These are phyloP conservation scores for Spicauda simplicius DNA, from an alignment of 2,888 invertebrate genomes.

Conservation along the genomic window DNA sequence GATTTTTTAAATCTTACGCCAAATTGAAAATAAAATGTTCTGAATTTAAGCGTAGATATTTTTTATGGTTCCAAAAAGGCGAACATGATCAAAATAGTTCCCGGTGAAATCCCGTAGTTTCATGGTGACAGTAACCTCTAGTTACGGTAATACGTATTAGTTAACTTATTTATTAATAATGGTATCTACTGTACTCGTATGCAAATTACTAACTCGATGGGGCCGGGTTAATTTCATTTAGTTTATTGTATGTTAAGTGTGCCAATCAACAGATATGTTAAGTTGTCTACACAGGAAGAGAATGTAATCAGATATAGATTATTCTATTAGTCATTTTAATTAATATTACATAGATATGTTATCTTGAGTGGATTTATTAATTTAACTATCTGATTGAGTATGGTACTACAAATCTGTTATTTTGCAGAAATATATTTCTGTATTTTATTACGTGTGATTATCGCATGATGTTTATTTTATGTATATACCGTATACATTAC, in stretches of 20 bases:
- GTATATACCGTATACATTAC: too few relatives aligned
- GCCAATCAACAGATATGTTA: conserved; percentile 14
- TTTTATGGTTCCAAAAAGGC: too few relatives aligned
- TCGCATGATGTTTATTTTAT: too few relatives aligned
- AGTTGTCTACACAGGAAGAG: conserved; percentile 13
- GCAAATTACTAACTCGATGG: conserved; percentile 57
- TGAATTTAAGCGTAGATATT: too few relatives aligned
- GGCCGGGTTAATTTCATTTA: conserved; percentile 22
- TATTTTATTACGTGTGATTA: too few relatives aligned
- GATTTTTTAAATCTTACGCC: too few relatives aligned
- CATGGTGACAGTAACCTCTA: conserved; percentile 42
- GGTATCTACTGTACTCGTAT: conserved; percentile 60
- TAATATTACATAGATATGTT: too few relatives aligned
- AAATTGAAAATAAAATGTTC: too few relatives aligned
- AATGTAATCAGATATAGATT: conserved; percentile 11
- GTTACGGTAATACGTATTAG: conserved; percentile 48
- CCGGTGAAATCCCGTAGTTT: background rate
- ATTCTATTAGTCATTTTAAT: background rate
- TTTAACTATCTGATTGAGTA: background rate
- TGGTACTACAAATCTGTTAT: too few relatives aligned
- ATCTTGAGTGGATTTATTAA: background rate
- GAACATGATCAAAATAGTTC: background rate
- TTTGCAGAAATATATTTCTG: too few relatives aligned
- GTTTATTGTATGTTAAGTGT: conserved; percentile 10
- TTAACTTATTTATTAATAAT: conserved; percentile 67